Percentiles rank a stretch among this genome's conserved stretches.
These are phyloP conservation scores for Oreohelix idahoensis DNA, from an alignment of 1,140 invertebrate species.

Conservation along the genomic window DNA sequence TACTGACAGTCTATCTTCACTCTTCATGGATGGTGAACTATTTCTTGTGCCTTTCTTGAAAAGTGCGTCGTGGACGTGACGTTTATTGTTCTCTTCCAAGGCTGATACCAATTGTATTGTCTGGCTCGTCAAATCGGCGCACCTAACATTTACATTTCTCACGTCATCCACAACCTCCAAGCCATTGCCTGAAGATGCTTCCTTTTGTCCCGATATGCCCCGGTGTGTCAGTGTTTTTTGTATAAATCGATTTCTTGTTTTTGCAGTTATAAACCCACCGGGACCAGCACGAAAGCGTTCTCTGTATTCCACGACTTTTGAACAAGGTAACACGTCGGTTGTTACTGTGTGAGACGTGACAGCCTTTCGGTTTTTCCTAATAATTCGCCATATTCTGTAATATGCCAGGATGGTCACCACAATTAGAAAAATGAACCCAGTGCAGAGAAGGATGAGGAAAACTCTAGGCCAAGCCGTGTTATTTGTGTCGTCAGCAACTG, in stretches of 20 bases:
- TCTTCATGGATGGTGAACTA: not conserved
- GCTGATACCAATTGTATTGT: too few relatives aligned
- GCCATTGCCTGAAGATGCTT: too few relatives aligned
- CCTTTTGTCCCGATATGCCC: too few relatives aligned
- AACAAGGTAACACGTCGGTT: not conserved
- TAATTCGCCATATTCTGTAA: constrained; percentile 20
- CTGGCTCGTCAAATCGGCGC: too few relatives aligned
- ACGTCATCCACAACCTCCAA: too few relatives aligned
- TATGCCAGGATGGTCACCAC: not conserved
- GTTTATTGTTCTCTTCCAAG: too few relatives aligned
- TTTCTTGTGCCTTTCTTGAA: too few relatives aligned
- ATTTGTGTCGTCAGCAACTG: constrained; percentile 2
- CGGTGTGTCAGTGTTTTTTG: not conserved
- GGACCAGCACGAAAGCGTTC: not conserved
- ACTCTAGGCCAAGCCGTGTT: not conserved
- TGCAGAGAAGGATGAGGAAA: constrained; percentile 1
- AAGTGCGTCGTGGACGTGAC: too few relatives aligned
- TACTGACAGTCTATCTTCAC: not conserved
- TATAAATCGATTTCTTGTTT: not conserved
- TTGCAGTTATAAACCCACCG: too few relatives aligned
- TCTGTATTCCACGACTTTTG: not conserved
- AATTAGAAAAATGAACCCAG: not conserved
- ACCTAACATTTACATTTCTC: too few relatives aligned
- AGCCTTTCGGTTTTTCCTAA: not conserved
- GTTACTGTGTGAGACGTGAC: constrained; percentile 7